These are phyloP conservation scores for Vombatus ursinus DNA, from an alignment of 2,113 vertebrate species.

Conservation along the genomic window DNA sequence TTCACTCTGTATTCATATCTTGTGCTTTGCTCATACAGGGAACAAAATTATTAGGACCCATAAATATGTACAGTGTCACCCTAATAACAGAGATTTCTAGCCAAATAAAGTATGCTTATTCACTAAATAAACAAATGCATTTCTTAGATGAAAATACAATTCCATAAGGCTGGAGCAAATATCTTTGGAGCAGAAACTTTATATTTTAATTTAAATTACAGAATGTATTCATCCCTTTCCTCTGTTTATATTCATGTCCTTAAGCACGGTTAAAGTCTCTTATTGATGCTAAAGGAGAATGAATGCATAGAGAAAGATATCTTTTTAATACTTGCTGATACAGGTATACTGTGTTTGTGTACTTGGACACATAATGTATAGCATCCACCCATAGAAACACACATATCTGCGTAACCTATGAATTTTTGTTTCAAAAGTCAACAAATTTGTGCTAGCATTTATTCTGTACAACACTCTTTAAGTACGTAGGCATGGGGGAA, in stretches of 20 bases:
- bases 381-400: background rate
- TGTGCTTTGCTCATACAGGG: background rate
- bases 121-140: constrained; percentile 16
- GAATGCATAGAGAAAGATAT: background rate
- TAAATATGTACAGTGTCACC: background rate
- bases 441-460: background rate
- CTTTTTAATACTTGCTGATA: background rate
- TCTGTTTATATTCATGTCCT: background rate
- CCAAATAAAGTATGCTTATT: constrained; percentile 21
- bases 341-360: background rate
- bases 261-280: background rate
- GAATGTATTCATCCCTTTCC: background rate
- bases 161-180: rapidly evolving
- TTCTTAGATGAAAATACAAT: constrained; percentile 1
- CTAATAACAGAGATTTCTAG: constrained; percentile 19
- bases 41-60: background rate
- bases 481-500: background rate
- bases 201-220: background rate
- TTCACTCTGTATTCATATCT: background rate
- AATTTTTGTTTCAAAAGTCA: background rate
- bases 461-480: background rate
- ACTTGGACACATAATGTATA: background rate
- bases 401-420: background rate
- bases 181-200: background rate
- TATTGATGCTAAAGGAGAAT: constrained; percentile 10